phyloP scores from a whole-genome alignment of 2,888 invertebrate species.

The Mesorhabditis sp. region DNA sequence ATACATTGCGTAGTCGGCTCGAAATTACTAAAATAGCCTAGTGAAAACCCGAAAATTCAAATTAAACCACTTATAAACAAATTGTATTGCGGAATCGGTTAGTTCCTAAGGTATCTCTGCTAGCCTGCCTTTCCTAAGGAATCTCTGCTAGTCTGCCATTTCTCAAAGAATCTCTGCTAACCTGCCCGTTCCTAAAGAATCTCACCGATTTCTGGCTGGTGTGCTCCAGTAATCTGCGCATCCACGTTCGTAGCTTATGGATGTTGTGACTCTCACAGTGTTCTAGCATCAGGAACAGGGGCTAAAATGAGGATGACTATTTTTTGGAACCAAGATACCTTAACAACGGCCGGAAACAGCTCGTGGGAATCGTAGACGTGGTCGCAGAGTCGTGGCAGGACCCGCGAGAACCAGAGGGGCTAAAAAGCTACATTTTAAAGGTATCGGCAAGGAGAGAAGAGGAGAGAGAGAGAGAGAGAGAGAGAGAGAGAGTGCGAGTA shows the following conservation, averaged over 20 bases:
- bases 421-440: constrained; percentile 13
- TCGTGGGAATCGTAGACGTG: constrained; percentile 40
- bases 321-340: not conserved
- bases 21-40: too few relatives aligned
- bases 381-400: constrained; percentile 51
- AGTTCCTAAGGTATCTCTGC: too few relatives aligned
- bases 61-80: too few relatives aligned
- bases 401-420: constrained; percentile 53
- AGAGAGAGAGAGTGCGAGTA: not conserved
- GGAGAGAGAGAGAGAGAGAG: not conserved
- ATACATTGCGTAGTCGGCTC: too few relatives aligned
- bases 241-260: constrained; percentile 49
- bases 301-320: constrained; percentile 10
- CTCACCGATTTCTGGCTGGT: constrained; percentile 25
- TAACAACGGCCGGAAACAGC: constrained; percentile 41
- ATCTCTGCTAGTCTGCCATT: too few relatives aligned
- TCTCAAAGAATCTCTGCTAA: too few relatives aligned
- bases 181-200: not conserved
- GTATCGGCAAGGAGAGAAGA: not conserved
- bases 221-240: constrained; percentile 44
- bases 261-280: constrained; percentile 54
- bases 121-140: too few relatives aligned
- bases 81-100: too few relatives aligned
- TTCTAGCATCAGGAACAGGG: constrained; percentile 51
- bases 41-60: too few relatives aligned